Conservation (phyloP, 2,113 vertebrate species). For the Meleagris gallopavo region DNA sequence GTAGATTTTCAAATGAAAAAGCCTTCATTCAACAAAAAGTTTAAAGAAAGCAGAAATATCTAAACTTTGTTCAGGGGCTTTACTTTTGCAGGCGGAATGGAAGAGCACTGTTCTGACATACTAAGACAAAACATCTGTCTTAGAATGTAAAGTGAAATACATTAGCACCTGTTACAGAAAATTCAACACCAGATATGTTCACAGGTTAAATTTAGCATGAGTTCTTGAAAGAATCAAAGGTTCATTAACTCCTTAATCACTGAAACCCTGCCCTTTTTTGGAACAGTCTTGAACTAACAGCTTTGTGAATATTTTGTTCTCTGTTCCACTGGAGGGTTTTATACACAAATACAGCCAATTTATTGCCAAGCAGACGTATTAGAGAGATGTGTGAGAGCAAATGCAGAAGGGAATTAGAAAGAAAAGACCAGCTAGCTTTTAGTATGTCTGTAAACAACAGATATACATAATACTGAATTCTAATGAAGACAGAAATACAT, state of each 20-base stretch:
- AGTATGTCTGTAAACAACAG: neutral
- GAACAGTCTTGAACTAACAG: neutral
- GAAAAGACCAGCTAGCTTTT: neutral
- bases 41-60: neutral
- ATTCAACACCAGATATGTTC: neutral
- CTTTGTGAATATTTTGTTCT: neutral
- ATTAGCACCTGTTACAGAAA: neutral
- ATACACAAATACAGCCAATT: neutral
- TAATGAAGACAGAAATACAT: neutral
- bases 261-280: neutral
- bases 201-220: neutral
- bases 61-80: neutral
- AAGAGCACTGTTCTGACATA: neutral
- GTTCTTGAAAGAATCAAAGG: neutral
- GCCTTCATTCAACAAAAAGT: neutral
- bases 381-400: neutral
- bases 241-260: neutral
- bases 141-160: neutral
- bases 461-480: neutral
- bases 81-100: neutral
- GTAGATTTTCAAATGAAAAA: constrained; percentile 5
- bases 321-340: neutral
- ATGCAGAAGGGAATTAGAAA: neutral
- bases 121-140: neutral
- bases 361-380: neutral